Evolutionary conservation across 1,140 invertebrate species (phyloP), one percentile per base, ranked within the genome.

Genomic region (Saxidomus purpurata): DNA sequence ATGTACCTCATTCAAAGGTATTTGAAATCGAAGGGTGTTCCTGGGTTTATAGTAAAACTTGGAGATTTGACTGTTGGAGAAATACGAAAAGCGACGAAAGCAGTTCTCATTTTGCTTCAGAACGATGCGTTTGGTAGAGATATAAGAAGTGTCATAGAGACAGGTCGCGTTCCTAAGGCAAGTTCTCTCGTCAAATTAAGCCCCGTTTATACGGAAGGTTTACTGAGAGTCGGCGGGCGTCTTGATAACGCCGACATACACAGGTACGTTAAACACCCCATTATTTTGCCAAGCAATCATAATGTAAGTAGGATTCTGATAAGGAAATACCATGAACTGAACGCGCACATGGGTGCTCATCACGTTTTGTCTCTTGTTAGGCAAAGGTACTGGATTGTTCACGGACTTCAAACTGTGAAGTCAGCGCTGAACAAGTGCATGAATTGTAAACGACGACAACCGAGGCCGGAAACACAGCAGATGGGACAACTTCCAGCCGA

Each of bases 141-240:
- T 1, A 19, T 43, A 43, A 36, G 71, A 55, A n/a, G 71, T 49
- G 36, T 34, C 1, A 2, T 77, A 25, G 22, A 34, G 67, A 38
- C 49, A 3, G 80, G 80, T 17, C 55, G 55, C 36, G 80, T 82
- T 38, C 13, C 36, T 63, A 63, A 82, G 55, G 4, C 19, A 38
- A 61, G 80, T 40, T 82, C 80, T 9, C 4, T 82, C 55, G 1
- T n/a, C 4, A 89, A 89, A 36, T 55, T 91, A n/a, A 55, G 82
- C 67, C 77, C 84, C 31, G 25, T 81, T 31, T n/a, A 77, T 15
- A 28, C 63, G 15, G 63, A 82, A 0, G 61, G 36, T 25, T 8
- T 91, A 9, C 11, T 91, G 34, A 34, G 84, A 52, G 85, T 91
- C 0, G 89, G 87, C 19, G 87, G n/a, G 90, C 11, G 25, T 87